These are phyloP conservation scores for Chionomys nivalis DNA, from an alignment of 2,113 vertebrate genomes.

Conservation along the genomic window DNA sequence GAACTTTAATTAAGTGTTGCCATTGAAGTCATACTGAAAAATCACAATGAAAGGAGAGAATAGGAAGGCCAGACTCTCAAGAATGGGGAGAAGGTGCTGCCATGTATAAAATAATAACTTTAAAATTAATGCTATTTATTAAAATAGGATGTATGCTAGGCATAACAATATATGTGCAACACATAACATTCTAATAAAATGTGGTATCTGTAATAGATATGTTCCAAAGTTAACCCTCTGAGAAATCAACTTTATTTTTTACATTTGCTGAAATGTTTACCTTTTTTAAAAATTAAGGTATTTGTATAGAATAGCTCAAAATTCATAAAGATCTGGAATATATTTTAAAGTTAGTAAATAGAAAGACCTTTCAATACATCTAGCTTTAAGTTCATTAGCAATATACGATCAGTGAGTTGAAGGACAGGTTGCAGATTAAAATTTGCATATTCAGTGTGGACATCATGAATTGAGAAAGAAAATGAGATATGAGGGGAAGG, in stretches of 20 bases:
- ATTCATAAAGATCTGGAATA: background rate
- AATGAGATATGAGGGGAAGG: background rate
- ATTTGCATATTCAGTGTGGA: background rate
- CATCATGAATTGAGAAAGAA: background rate
- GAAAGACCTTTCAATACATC: background rate
- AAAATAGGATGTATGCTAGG: background rate
- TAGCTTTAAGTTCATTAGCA: background rate
- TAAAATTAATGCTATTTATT: background rate
- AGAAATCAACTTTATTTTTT: background rate
- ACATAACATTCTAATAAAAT: background rate
- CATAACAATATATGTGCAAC: background rate
- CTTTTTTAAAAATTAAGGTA: background rate
- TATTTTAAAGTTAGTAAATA: constrained; percentile 26
- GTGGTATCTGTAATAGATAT: background rate
- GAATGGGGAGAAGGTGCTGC: background rate
- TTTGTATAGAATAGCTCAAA: constrained; percentile 46
- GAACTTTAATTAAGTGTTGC: constrained; percentile 88
- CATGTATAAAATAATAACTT: background rate
- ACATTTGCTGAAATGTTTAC: background rate
- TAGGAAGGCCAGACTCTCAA: constrained; percentile 19
- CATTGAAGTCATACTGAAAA: constrained; percentile 81
- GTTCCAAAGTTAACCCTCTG: background rate
- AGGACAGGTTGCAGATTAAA: constrained; percentile 52
- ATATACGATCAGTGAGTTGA: constrained; percentile 53
- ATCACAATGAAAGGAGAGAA: constrained; percentile 59